Base-by-base conservation (phyloP, 2,113 vertebrate genomes). In the Ctenomys sociabilis region DNA sequence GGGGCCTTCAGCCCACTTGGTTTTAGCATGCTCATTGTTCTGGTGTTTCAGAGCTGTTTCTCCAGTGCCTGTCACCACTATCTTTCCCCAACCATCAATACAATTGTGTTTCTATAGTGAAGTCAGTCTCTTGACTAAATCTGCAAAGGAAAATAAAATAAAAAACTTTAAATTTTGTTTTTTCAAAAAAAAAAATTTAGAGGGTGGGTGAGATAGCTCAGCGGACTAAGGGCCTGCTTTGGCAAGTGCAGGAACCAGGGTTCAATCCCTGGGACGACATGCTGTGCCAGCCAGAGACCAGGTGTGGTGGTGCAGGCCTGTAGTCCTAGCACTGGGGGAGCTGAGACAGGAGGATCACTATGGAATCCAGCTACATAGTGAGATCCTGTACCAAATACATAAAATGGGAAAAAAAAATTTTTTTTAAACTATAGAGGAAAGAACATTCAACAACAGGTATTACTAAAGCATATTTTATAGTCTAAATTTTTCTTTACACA, bases 1-100 rank as follows among this genome's bases (percentile, higher is more conserved):
- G 99, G 99, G 96, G 98, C 99, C 98, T 99, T 99, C 40, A 99
- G 99, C 97, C 99, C 99, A 80, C 99, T 99, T 78, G 99, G 98
- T 93, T 99, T 99, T n/a, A 99, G 98, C 97, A 99, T 98, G 97
- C 99, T 99, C 99, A 99, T 99, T 97, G 98, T 97, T 91, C 93
- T 94, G 73, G 92, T 91, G 32, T 88, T 78, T 95, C 92, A 35
- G 88, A 87, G 70, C 87, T 84, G 85, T 94, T 91, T 94, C 64
- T 93, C 97, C 93, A 93, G 91, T 0, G 66, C 90, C 85, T n/a
- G 93, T 30, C 96, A 94, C 93, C 92, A 96, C 97, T 98, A 98
- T 96, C 98, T 98, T 96, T 98, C 97, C 93, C 91, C 95, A 97
- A 98, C 95, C 98, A 99, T 99, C 84, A 97, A 98, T 97, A 97